These are phyloP conservation scores for Drosophila lowei DNA, from an alignment of 1,140 invertebrate species.

Conservation along the genomic window DNA sequence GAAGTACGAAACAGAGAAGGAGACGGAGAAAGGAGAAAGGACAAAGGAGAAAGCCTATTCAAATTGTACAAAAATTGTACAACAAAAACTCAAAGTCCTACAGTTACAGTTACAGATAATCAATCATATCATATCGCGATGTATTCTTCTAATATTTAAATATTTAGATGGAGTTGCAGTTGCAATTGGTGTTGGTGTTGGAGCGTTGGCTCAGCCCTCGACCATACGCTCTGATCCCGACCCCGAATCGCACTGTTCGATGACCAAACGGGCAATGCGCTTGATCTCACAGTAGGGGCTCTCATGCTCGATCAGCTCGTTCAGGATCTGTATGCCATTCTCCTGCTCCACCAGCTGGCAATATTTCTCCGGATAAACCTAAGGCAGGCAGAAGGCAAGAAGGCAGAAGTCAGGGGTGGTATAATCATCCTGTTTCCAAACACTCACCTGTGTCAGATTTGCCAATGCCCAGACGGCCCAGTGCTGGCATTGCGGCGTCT, in stretches of 20 bases:
- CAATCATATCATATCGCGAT: neutral
- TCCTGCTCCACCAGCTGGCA: slow-evolving; percentile 93
- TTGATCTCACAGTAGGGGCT: slow-evolving; percentile 87
- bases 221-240: slow-evolving; percentile 67
- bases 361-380: slow-evolving; percentile 90
- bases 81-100: slow-evolving; percentile 69
- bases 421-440: too few species aligned
- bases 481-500: slow-evolving; percentile 95
- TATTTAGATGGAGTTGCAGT: neutral
- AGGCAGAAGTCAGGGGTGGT: too few species aligned
- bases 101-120: slow-evolving; percentile 30
- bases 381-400: neutral
- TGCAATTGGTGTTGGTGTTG: too few species aligned
- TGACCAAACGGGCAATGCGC: slow-evolving; percentile 87
- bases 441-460: slow-evolving; percentile 93
- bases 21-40: neutral
- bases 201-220: slow-evolving; percentile 52
- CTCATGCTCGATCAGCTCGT: slow-evolving; percentile 86
- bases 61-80: slow-evolving; percentile 72
- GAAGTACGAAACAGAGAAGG: slow-evolving; percentile 38
- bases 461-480: slow-evolving; percentile 99
- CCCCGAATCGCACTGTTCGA: slow-evolving; percentile 85
- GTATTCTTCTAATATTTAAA: neutral
- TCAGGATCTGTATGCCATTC: slow-evolving; percentile 90
- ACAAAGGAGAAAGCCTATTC: slow-evolving; percentile 11